Base-by-base conservation (phyloP, 2,888 invertebrate species). In the Urechis unicinctus region DNA sequence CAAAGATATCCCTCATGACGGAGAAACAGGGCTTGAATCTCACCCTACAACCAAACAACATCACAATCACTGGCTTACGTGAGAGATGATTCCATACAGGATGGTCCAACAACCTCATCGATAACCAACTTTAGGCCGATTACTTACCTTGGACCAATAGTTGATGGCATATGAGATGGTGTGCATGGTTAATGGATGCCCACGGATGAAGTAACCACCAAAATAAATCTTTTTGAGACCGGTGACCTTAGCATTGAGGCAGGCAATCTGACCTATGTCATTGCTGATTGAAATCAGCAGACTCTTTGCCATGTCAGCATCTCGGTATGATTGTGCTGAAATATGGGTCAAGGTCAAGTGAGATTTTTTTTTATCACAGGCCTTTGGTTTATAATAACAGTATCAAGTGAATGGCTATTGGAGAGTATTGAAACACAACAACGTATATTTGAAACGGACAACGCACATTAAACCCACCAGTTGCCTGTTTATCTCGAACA, bases 1-100 rank as follows among this genome's bases (percentile, higher is more conserved):
- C 86, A 85, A 26, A 86, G 78, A 67, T 86, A 86, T 3, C 86
- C 86, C 76, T 86, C 86, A 71, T 86, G 86, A 13, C 86, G 79
- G 28, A 86, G 78, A 73, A 86, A 86, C 57, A 85, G 75, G 1
- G 85, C 83, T 65, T 85, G 83, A 4, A 85, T 83, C 64, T 82
- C 81, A 31, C 84, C 84, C 79, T 77, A 56, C 53, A 61, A 60
- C 17, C 25, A 3, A 2, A 45, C 6, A 45, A 13, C 45, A 45
- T 9, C 6, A 51, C 22, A 45, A 45, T 36, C 24, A 24, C 13
- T 24, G 24, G 9, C 49, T 41, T 41, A 41, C 41, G 3, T 29
- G 21, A 50, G 30, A 4, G 28, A 17, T 4, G n/a, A n/a, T n/a
- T 36, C 36, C 36, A 36, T 36, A 36, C 36, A 13, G 13, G 36